phyloP scores from a whole-genome alignment of 1,140 invertebrate genomes.

The Bactericera cockerelli region DNA sequence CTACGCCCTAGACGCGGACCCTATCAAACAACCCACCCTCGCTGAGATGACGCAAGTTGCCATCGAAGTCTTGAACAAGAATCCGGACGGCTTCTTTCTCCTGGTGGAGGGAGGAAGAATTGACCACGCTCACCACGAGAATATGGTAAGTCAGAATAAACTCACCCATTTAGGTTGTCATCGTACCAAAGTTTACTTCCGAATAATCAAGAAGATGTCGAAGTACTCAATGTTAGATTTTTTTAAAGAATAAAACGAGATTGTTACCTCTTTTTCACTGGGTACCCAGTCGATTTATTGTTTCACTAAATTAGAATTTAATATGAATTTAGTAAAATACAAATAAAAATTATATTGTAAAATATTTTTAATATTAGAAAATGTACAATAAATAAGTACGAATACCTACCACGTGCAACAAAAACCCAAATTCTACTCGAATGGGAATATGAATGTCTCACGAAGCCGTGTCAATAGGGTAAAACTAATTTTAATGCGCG shows the following conservation, averaged over 20 bases:
- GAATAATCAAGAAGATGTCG: conserved; percentile 31
- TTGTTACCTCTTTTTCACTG: too few relatives aligned
- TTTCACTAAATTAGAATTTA: too few relatives aligned
- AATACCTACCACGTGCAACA: too few relatives aligned
- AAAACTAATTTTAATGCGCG: too few relatives aligned
- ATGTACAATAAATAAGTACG: too few relatives aligned
- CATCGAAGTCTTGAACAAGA: conserved; percentile 51
- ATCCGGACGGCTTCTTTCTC: conserved; percentile 49
- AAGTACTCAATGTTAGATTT: conserved; percentile 20
- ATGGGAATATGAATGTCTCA: too few relatives aligned
- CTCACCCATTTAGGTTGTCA: conserved; percentile 43
- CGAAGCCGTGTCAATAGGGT: too few relatives aligned
- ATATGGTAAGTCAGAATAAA: conserved; percentile 16
- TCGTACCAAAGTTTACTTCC: conserved; percentile 33
- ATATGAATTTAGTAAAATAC: too few relatives aligned
- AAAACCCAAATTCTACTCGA: too few relatives aligned
- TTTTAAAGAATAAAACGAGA: too few relatives aligned
- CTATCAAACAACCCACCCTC: conserved; percentile 39
- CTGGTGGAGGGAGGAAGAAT: conserved; percentile 59
- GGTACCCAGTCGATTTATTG: conserved; percentile 21
- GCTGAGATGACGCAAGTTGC: conserved; percentile 67
- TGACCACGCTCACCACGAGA: conserved; percentile 54
- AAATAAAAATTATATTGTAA: too few relatives aligned
- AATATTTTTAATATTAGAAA: too few relatives aligned
- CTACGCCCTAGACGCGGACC: conserved; percentile 33